Evolutionary conservation across 2,113 vertebrate species (phyloP).

Genomic region (Ictalurus punctatus): DNA sequence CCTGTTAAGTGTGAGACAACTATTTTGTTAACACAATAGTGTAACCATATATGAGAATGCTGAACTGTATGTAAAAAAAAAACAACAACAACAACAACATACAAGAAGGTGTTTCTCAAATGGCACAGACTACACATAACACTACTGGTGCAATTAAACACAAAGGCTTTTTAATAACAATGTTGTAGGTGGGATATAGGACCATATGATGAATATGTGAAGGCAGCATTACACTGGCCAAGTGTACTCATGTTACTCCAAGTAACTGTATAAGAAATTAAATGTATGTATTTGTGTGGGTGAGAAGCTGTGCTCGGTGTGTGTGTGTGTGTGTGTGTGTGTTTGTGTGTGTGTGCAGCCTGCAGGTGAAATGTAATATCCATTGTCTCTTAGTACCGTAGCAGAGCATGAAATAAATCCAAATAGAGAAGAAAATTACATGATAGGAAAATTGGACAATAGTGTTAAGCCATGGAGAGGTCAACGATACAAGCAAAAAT

Average conservation of each 20-base stretch:
- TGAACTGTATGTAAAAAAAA: not conserved
- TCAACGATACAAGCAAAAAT: not conserved
- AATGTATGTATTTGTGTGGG: not conserved
- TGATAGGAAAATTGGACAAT: not conserved
- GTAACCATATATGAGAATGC: not conserved
- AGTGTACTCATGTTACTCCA: not conserved
- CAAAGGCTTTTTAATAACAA: not conserved
- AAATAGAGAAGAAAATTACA: not conserved
- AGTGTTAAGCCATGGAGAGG: not conserved
- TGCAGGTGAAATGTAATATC: slow-evolving; percentile 65
- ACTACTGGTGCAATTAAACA: not conserved
- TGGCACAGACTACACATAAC: not conserved
- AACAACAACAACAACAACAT: not conserved
- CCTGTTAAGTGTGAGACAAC: not conserved
- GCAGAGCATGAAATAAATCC: not conserved
- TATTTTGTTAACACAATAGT: not conserved
- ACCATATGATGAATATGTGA: not conserved
- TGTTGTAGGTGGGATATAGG: not conserved
- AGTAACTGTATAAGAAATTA: not conserved
- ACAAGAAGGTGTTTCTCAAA: not conserved
- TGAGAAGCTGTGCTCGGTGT: not conserved
- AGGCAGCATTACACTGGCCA: not conserved
- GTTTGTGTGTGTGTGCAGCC: slow-evolving; percentile 7
- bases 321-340: slow-evolving; percentile 13
- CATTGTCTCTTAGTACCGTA: slow-evolving; percentile 70